Percentiles rank a stretch among this genome's conserved stretches.
phyloP scores from a whole-genome alignment of 2,113 vertebrate genomes.

The Nycticryphes semicollaris region DNA sequence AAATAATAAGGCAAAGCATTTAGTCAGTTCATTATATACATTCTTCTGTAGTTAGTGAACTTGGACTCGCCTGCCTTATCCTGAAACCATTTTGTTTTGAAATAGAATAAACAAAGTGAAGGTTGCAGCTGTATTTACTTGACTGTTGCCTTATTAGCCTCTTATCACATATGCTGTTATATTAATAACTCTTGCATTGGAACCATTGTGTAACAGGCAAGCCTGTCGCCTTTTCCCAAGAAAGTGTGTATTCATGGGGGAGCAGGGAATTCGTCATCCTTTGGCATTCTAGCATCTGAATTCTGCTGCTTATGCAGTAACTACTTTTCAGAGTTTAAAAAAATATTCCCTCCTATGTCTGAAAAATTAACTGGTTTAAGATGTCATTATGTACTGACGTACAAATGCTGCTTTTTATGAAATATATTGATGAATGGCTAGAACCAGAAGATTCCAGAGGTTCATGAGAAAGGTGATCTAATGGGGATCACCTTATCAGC shows the following conservation, averaged over 20 bases:
- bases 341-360: not conserved
- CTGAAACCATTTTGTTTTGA: constrained; percentile 11
- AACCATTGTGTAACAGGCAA: not conserved
- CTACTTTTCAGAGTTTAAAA: not conserved
- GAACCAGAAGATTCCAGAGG: not conserved
- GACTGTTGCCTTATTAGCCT: not conserved
- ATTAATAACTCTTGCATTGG: not conserved
- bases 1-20: not conserved
- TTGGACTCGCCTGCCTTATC: constrained; percentile 1
- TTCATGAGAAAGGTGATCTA: not conserved
- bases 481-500: not conserved
- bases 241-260: not conserved
- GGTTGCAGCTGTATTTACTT: constrained; percentile 46
- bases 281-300: not conserved
- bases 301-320: not conserved
- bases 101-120: constrained; percentile 32
- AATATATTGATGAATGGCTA: not conserved
- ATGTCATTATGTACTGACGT: not conserved
- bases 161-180: constrained; percentile 21
- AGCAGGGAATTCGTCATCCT: not conserved
- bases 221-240: not conserved
- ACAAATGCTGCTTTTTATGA: not conserved
- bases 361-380: not conserved
- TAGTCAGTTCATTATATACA: not conserved
- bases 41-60: not conserved